Evolutionary conservation across 2,888 invertebrate genomes (phyloP), one percentile per base, ranked within the genome.

Genomic region (Automeris io): DNA sequence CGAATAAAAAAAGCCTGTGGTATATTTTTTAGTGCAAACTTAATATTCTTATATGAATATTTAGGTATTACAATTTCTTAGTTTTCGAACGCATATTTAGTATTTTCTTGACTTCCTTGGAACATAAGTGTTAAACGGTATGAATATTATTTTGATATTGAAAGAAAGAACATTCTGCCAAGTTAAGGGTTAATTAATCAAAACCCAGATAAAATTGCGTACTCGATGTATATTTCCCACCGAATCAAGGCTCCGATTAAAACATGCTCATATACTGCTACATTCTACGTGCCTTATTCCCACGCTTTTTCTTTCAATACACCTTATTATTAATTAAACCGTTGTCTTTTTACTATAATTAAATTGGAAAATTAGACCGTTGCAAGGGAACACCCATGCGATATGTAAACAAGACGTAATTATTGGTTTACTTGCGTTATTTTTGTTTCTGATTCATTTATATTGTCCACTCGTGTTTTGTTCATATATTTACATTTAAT

Each of bases 251-350:
- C 29, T 29, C 16, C 35, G 19, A 23, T 31, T 37, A 22, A 37
- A 40, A 39, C 35, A 35, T 38, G 25, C 31, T 23, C n/a, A 16
- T 31, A 32, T 23, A 37, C 29, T 29, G 13, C 29, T 36, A 46
- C 46, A 53, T 56, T 45, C 47, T 26, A 36, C 31, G 32, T 31
- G 35, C 40, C 34, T 37, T 31, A 13, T 61, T 62, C 62, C 41
- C 62, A 62, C 58, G 62, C 47, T 50, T 61, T 60, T 61, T 58
- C 52, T 47, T 48, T 36, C 26, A 24, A 31, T 18, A 26, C 33
- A 13, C 19, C 24, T 24, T 43, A 48, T 45, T 41, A 50, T 53
- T 47, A 47, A 52, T 57, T 51, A 45, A 57, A 50, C n/a, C 21
- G 19, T 46, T 36, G 41, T 41, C 39, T 38, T 49, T 55, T 49